Conservation (phyloP, 2,888 invertebrate genomes). For the Caenorhabditis sulstoni region DNA sequence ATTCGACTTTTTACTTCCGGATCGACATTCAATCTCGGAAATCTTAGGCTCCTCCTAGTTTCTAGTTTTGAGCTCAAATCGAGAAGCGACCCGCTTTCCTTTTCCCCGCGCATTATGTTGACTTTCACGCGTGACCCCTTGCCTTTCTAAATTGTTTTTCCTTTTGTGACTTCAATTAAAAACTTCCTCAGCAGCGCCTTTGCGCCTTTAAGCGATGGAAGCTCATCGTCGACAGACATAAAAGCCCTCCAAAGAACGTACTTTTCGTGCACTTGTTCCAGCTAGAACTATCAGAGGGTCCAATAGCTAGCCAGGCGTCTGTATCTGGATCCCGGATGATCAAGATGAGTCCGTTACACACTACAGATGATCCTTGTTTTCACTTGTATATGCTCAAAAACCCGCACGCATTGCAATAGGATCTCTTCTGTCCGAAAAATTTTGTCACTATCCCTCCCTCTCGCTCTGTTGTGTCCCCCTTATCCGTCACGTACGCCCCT, state of each 20-base stretch:
- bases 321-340: no score
- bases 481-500: background rate
- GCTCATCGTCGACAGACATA: slow-evolving; percentile 20
- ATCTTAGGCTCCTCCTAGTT: background rate
- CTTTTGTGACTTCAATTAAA: slow-evolving; percentile 35
- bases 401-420: no score
- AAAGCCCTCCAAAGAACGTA: slow-evolving; percentile 26
- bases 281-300: background rate
- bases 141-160: background rate
- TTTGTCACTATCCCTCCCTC: background rate
- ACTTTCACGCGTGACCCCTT: background rate
- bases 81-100: slow-evolving; percentile 1
- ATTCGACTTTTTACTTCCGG: background rate
- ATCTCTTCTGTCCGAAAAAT: no score
- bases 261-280: slow-evolving; percentile 11
- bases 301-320: no score
- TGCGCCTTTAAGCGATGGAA: slow-evolving; percentile 13
- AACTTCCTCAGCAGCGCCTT: no score
- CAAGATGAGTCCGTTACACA: no score
- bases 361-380: no score
- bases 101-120: slow-evolving; percentile 3
- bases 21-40: slow-evolving; percentile 13
- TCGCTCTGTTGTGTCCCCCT: background rate
- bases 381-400: no score
- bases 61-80: no score